Evolutionary conservation across 2,888 invertebrate genomes (phyloP).

Genomic region (Lithophane leautieri): DNA sequence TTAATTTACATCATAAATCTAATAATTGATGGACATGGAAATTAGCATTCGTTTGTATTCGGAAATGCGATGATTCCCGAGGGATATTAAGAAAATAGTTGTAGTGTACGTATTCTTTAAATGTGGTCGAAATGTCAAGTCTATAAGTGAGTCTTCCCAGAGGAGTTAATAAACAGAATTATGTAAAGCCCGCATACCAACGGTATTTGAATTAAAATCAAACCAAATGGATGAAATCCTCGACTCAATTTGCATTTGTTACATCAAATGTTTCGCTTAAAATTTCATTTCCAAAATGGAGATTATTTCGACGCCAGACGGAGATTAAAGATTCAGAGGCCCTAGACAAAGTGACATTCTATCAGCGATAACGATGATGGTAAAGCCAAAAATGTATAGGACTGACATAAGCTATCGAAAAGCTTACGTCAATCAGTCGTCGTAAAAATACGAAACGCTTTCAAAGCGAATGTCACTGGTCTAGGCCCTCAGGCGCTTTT

Average conservation of each 20-base stretch:
- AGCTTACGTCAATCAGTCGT: no score
- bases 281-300: conserved; percentile 47
- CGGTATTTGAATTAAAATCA: conserved; percentile 55
- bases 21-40: no score
- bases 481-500: conserved; percentile 5
- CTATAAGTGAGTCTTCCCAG: conserved; percentile 4
- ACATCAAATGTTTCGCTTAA: conserved; percentile 27
- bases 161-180: conserved; percentile 43
- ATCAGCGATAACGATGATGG: no score
- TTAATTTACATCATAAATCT: no score
- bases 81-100: no score
- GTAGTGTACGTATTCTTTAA: neutral
- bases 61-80: no score
- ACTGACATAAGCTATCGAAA: no score
- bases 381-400: no score
- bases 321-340: conserved; percentile 46
- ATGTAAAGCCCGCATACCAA: conserved; percentile 35
- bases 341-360: no score
- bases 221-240: conserved; percentile 52
- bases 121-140: conserved; percentile 20
- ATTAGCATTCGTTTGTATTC: no score
- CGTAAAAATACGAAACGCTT: no score
- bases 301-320: conserved; percentile 31
- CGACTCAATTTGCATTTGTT: conserved; percentile 53
- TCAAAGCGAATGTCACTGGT: no score